Conservation (phyloP, 2,113 vertebrate genomes). For the Pangasianodon hypophthalmus region DNA sequence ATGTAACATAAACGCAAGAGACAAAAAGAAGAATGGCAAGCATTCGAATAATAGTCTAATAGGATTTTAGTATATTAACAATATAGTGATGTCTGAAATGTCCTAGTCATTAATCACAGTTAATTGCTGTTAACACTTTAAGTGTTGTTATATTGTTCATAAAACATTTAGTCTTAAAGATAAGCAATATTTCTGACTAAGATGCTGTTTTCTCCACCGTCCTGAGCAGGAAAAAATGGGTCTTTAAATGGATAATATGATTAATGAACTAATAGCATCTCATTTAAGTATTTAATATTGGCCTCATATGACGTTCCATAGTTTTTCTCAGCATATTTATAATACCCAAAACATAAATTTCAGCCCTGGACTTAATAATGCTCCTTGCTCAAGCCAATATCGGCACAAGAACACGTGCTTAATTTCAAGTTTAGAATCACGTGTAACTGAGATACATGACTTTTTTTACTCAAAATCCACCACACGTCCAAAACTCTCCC, state of each 20-base stretch:
- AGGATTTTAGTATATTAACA: background rate
- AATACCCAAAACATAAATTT: background rate
- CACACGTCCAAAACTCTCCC: background rate
- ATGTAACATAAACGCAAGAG: background rate
- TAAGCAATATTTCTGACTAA: background rate
- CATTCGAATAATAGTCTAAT: background rate
- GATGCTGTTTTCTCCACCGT: background rate
- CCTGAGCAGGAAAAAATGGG: background rate
- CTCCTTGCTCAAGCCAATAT: background rate
- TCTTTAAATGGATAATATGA: background rate
- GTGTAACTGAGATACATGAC: background rate
- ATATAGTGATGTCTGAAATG: background rate
- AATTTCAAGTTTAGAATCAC: background rate
- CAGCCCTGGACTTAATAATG: background rate
- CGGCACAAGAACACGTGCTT: background rate
- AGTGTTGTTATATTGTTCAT: background rate
- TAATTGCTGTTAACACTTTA: background rate
- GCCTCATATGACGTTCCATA: background rate
- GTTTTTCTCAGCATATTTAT: background rate
- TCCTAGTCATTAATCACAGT: background rate
- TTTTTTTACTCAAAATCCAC: background rate
- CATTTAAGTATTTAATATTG: background rate
- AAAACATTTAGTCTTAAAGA: background rate
- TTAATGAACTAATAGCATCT: background rate
- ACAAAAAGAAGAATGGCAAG: background rate